Evolutionary conservation across 1,140 invertebrate genomes (phyloP).

Genomic region (Asobara japonica): DNA sequence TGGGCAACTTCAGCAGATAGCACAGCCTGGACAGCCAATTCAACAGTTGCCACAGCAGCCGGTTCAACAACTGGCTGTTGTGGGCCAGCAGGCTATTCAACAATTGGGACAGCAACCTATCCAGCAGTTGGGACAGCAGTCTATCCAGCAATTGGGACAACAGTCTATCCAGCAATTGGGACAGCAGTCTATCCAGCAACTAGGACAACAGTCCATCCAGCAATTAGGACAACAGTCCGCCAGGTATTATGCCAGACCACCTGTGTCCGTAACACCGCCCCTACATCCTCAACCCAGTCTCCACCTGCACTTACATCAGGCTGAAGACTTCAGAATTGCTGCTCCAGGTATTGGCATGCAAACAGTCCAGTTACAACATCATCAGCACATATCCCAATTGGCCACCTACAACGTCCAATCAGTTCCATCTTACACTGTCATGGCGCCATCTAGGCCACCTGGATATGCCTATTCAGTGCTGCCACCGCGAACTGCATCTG

Average conservation of each 20-base stretch:
- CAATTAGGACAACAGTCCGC: background rate
- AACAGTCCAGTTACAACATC: conserved; percentile 48
- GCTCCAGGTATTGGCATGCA: conserved; percentile 43
- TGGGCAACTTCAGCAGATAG: conserved; percentile 39
- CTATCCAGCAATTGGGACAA: too few species aligned
- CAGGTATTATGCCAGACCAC: background rate
- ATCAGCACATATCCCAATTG: conserved; percentile 36
- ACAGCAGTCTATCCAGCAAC: too few species aligned
- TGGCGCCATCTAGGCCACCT: conserved; percentile 29
- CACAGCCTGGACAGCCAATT: conserved; percentile 28
- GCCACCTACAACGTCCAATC: conserved; percentile 49
- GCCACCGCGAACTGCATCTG: conserved; percentile 41
- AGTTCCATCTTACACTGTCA: conserved; percentile 41
- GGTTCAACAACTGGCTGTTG: too few species aligned
- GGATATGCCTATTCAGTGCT: conserved; percentile 40
- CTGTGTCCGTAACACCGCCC: background rate
- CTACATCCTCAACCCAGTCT: conserved; percentile 40
- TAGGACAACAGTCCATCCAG: background rate
- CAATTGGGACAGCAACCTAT: too few species aligned
- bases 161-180: too few species aligned
- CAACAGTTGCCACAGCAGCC: too few species aligned
- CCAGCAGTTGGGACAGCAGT: too few species aligned
- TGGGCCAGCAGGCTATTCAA: too few species aligned
- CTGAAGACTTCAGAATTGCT: conserved; percentile 51
- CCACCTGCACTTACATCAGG: conserved; percentile 58